A percentile compares a stretch with the other conserved stretches of the same genome.
phyloP scores from a whole-genome alignment of 2,113 vertebrate species.

The Numenius arquata region DNA sequence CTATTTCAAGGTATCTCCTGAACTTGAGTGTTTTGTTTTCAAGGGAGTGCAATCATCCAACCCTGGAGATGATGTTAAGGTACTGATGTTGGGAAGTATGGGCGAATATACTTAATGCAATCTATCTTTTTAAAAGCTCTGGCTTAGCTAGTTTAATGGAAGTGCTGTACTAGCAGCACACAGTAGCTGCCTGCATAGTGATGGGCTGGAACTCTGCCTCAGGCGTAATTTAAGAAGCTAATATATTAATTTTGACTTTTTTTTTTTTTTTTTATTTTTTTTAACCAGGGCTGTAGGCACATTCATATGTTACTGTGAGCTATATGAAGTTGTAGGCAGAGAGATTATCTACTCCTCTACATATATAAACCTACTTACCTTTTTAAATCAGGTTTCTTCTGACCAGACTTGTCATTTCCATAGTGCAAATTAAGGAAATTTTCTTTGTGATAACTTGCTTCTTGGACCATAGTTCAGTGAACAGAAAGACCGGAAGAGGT shows the following conservation, averaged over 20 bases:
- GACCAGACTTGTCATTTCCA: background rate
- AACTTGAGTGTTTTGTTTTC: background rate
- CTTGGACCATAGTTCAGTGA: background rate
- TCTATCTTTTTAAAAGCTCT: background rate
- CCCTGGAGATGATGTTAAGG: background rate
- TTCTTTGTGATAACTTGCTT: background rate
- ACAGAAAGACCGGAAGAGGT: background rate
- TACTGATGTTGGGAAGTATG: background rate
- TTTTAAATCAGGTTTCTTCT: background rate
- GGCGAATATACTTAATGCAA: background rate
- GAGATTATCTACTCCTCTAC: background rate
- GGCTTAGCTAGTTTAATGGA: background rate
- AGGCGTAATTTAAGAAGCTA: background rate
- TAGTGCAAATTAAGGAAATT: background rate
- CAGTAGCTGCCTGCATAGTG: background rate
- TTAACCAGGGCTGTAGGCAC: fast-evolving
- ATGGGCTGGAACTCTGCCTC: background rate
- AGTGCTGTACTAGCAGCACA: background rate
- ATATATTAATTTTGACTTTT: background rate
- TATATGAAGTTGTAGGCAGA: background rate
- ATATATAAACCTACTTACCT: background rate
- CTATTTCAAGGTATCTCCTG: background rate
- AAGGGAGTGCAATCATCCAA: background rate
- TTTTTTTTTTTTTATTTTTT: background rate
- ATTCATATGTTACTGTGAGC: background rate